Percentiles rank a stretch among this genome's conserved stretches.
Conservation (phyloP, 2,888 invertebrate species). For the Chalcis sispes region DNA sequence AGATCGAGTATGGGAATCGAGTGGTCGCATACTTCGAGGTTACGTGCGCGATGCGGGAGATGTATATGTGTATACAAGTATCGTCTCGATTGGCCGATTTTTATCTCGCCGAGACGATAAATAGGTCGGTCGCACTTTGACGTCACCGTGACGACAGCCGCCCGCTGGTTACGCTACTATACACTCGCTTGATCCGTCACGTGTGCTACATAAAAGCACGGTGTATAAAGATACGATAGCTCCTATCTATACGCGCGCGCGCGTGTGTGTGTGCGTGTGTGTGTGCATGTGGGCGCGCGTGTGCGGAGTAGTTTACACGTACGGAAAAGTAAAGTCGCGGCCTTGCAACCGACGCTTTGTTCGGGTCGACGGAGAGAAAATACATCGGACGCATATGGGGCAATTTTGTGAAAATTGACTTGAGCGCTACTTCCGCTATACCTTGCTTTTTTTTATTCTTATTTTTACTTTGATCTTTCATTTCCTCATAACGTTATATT, state of each 20-base stretch:
- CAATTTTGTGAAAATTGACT: too few relatives aligned
- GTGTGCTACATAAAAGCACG: too few relatives aligned
- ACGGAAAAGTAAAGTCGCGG: neutral
- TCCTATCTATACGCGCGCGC: too few relatives aligned
- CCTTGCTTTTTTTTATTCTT: too few relatives aligned
- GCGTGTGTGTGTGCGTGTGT: neutral
- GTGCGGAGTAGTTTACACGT: neutral
- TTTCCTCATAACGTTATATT: too few relatives aligned
- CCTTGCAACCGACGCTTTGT: conserved; percentile 7
- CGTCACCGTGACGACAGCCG: conserved; percentile 44
- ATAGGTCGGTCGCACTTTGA: conserved; percentile 50
- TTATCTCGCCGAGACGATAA: conserved; percentile 53
- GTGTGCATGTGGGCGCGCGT: neutral
- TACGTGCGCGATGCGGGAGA: conserved; percentile 6
- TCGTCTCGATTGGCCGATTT: conserved; percentile 51
- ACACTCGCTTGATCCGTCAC: neutral
- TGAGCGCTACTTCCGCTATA: too few relatives aligned
- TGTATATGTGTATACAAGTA: too few relatives aligned
- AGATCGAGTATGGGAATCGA: conserved; percentile 11
- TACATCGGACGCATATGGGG: conserved; percentile 7
- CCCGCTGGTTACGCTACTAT: neutral
- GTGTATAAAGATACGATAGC: too few relatives aligned
- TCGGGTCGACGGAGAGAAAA: neutral
- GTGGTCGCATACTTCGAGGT: conserved; percentile 20
- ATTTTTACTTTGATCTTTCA: too few relatives aligned